Evolutionary conservation across 2,113 vertebrate species (phyloP), one percentile per base, ranked within the genome.

Genomic region (Channa maculata): DNA sequence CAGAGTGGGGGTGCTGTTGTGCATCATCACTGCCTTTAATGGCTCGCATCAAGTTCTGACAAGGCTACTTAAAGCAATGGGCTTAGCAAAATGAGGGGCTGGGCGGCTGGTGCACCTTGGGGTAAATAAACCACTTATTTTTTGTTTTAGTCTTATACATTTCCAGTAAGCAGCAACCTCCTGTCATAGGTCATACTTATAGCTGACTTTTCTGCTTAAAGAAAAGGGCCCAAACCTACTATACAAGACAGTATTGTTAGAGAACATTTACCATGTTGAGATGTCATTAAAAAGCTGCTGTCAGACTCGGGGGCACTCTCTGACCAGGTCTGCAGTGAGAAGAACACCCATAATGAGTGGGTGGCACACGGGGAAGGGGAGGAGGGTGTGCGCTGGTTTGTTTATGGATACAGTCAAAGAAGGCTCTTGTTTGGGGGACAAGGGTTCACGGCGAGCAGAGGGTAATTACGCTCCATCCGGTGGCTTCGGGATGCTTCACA

Each of bases 391-490:
- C 5, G 43, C 68, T 68, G 80, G 80, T 88, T 92, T 93, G 91
- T 92, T 90, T 92, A 88, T 80, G 84, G 80, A 86, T 86, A 74
- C 87, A 74, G 75, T 83, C 67, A 65, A 50, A 86, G 87, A 75
- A 80, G 75, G 73, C 88, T 74, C 71, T 74, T 86, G 83, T 86
- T 87, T 79, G 71, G 67, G 82, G 79, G 84, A 65, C 79, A 79
- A 61, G 80, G 80, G 85, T 87, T 89, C 84, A 77, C 70, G 46
- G 80, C 46, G 65, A 90, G 87, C 79, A 84, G 82, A 81, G 87
- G 91, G 85, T 90, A 91, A 93, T 94, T 92, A 93, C 33, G 80
- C 86, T 87, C 86, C 79, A 88, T 90, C 83, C 88, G 74, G 77
- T 89, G 88, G 85, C 86, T 87, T 54, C 65, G 67, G 87, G 81